Conservation (phyloP, 2,113 vertebrate genomes). For the Orientallactaga bullata region DNA sequence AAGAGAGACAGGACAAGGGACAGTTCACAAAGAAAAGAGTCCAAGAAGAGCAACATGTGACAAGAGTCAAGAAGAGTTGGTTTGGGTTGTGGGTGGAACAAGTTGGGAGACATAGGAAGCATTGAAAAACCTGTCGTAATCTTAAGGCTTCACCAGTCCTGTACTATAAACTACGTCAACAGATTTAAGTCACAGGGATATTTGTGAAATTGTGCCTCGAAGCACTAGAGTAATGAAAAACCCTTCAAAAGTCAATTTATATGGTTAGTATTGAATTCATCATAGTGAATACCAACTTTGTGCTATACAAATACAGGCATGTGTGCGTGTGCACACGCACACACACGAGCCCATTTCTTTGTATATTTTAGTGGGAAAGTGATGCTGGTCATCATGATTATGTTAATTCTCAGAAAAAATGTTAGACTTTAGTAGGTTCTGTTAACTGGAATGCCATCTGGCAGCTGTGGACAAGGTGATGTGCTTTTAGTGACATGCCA, state of each 20-base stretch:
- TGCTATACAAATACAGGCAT: background rate
- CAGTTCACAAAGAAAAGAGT: background rate
- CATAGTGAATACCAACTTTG: background rate
- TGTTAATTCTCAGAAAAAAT: background rate
- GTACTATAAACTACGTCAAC: background rate
- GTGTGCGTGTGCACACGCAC: background rate
- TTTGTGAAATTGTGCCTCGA: background rate
- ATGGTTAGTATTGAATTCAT: slow-evolving; percentile 12
- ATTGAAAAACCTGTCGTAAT: background rate
- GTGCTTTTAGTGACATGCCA: background rate
- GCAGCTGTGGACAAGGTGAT: background rate
- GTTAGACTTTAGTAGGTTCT: background rate
- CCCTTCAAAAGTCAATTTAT: background rate
- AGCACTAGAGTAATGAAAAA: background rate
- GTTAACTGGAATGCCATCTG: background rate
- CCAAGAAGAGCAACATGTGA: background rate
- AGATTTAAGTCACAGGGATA: background rate
- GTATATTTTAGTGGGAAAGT: slow-evolving; percentile 3
- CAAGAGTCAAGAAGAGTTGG: background rate
- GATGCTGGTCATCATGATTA: background rate
- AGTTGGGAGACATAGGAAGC: background rate
- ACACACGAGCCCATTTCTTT: background rate
- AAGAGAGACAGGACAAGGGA: background rate
- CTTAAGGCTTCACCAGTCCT: background rate
- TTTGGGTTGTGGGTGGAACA: background rate